Evolutionary conservation across 1,140 invertebrate genomes (phyloP).

Genomic region (Araneus ventricosus): DNA sequence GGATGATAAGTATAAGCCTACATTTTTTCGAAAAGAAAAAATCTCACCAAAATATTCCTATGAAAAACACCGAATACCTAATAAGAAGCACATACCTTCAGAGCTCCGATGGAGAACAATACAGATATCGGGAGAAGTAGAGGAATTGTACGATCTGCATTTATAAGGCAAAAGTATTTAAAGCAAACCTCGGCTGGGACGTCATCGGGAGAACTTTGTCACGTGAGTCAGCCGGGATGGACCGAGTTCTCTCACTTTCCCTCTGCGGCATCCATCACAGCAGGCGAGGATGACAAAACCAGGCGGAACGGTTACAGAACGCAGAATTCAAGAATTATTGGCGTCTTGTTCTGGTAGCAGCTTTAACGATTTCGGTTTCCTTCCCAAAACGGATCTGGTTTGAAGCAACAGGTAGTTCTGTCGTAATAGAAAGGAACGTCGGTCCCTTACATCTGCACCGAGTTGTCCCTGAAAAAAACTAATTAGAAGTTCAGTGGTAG

Average conservation of each 20-base stretch:
- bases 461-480: too few species aligned
- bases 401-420: neutral
- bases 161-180: conserved; percentile 27
- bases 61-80: neutral
- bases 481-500: too few species aligned
- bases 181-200: neutral
- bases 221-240: neutral
- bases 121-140: neutral
- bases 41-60: neutral
- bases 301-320: neutral
- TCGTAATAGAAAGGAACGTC: neutral
- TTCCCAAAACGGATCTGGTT: neutral
- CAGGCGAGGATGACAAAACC: neutral
- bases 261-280: neutral
- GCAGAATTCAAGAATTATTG: neutral
- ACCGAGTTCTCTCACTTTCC: conserved; percentile 3
- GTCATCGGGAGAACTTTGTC: neutral
- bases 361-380: too few species aligned
- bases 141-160: conserved; percentile 9
- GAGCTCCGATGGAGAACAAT: neutral
- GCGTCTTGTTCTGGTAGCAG: neutral
- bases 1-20: too few species aligned
- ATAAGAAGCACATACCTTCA: neutral
- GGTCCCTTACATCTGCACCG: too few species aligned
- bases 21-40: too few species aligned